Base-by-base conservation (phyloP, 2,113 vertebrate genomes). In the Phaetusa simplex region DNA sequence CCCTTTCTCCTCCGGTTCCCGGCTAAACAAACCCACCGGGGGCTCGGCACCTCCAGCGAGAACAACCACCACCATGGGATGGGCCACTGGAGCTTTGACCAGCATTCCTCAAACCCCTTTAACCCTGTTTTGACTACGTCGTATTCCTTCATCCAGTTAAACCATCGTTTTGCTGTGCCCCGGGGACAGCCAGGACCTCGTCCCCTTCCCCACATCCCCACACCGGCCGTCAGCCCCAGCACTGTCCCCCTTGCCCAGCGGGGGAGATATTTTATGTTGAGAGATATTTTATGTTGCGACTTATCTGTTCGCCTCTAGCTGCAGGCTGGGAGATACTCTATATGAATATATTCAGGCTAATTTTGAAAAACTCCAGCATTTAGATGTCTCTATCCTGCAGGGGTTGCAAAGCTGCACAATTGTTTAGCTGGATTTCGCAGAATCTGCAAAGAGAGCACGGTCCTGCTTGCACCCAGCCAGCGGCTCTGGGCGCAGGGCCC, bases 41-140 rank as follows among this genome's bases (percentile, higher is more conserved):
- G 47, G 36, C 64, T 64, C 8, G 0, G n/a, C 71, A 49, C 32
- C 45, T 32, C n/a, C 17, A 1, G 16, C 2, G 2, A 12, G 23
- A n/a, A 4, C 50, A 30, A 22, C 2, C 22, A 3, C 3, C 8
- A 4, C 47, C 17, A 3, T 14, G 6, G 1, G 23, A 23, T 0
- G 2, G 62, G 81, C 56, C 5, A 11, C 61, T 13, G 42, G 40
- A 30, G 66, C 50, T 36, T 14, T 8, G 23, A 9, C 69, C 38
- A 10, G 5, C 24, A 8, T 4, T 14, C 10, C 64, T n/a, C 62
- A 40, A 20, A 12, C 6, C 36, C 29, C 26, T 50, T 7, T 12
- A 24, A 8, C 12, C 0, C 0, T 3, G 12, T 18, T 55, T 42
- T 24, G 42, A 40, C 47, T 4, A 3, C 19, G 1, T 50, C 5